These are phyloP conservation scores for Aplidium turbinatum DNA, from an alignment of 23 tunicate genomes.

Conservation along the genomic window DNA sequence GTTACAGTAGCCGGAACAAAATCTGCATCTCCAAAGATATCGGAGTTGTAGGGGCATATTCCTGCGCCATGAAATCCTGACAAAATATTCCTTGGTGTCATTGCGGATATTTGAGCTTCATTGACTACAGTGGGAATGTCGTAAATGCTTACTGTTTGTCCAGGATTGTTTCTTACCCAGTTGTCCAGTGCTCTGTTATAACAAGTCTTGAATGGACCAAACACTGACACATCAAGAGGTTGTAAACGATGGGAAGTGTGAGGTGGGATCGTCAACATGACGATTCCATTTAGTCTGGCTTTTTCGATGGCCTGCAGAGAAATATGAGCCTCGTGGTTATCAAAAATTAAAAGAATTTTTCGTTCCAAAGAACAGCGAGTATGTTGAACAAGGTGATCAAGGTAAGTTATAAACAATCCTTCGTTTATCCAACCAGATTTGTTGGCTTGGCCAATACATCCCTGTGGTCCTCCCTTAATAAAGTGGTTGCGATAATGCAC, in stretches of 20 bases:
- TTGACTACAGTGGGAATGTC: constrained; percentile 12
- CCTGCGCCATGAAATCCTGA: constrained; percentile 10
- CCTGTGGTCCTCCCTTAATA: constrained; percentile 4
- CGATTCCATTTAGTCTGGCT: not conserved
- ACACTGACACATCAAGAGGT: constrained; percentile 25
- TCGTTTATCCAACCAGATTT: constrained; percentile 13
- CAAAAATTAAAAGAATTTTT: not conserved
- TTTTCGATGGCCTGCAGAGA: constrained; percentile 1
- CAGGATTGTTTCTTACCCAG: constrained; percentile 13
- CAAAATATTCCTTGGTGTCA: constrained; percentile 18
- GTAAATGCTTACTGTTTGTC: constrained; percentile 13
- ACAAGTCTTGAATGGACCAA: not conserved
- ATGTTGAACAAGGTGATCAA: not conserved
- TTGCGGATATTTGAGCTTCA: constrained; percentile 13
- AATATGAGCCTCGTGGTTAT: constrained; percentile 18
- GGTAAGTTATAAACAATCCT: not conserved
- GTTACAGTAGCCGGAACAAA: constrained; percentile 4
- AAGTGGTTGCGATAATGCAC: not conserved
- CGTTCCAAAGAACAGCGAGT: not conserved
- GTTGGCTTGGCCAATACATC: not conserved
- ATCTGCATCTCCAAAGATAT: constrained; percentile 1
- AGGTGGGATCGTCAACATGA: constrained; percentile 11
- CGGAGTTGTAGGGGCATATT: constrained; percentile 18
- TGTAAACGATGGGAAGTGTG: constrained; percentile 19
- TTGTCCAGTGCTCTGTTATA: constrained; percentile 16